These are phyloP conservation scores for Drosophila sulfurigaster DNA, from an alignment of 1,140 invertebrate species.

Conservation along the genomic window DNA sequence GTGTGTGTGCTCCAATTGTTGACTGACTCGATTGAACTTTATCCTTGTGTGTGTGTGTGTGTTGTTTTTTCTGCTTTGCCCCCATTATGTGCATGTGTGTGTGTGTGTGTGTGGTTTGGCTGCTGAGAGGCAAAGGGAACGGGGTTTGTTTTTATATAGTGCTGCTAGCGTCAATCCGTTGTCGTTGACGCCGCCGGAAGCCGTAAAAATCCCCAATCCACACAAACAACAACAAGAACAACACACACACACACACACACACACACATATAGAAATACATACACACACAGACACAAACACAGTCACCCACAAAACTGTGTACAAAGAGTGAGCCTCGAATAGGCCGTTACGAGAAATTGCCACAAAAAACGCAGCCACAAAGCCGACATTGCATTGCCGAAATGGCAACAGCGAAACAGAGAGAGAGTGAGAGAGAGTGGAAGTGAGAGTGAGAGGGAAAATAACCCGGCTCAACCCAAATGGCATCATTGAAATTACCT, in stretches of 20 bases:
- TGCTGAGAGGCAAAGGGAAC: slow-evolving; percentile 9
- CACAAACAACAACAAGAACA: slow-evolving; percentile 31
- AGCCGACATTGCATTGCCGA: slow-evolving; percentile 74
- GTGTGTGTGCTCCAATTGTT: slow-evolving; percentile 65
- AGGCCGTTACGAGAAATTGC: slow-evolving; percentile 60
- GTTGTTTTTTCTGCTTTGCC: slow-evolving; percentile 17
- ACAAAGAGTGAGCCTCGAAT: slow-evolving; percentile 32
- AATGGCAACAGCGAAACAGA: slow-evolving; percentile 28
- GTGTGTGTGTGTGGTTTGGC: slow-evolving; percentile 21
- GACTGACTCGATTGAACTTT: slow-evolving; percentile 79
- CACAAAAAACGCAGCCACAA: slow-evolving; percentile 65
- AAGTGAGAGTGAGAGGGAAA: no score
- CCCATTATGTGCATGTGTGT: slow-evolving; percentile 26
- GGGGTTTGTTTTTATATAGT: slow-evolving; percentile 64
- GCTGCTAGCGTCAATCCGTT: slow-evolving; percentile 52
- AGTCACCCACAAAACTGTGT: slow-evolving; percentile 17
- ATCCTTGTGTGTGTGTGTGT: slow-evolving; percentile 17
- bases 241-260: slow-evolving; percentile 26
- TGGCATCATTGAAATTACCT: slow-evolving; percentile 42
- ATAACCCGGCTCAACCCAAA: neutral
- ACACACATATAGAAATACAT: neutral
- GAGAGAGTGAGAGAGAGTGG: no score
- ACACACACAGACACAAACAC: slow-evolving; percentile 3
- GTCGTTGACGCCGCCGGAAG: slow-evolving; percentile 61
- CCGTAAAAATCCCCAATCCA: slow-evolving; percentile 55